A percentile compares a stretch with the other conserved stretches of the same genome.
phyloP scores from a whole-genome alignment of 2,113 vertebrate genomes.

The Syngnathus scovelli region DNA sequence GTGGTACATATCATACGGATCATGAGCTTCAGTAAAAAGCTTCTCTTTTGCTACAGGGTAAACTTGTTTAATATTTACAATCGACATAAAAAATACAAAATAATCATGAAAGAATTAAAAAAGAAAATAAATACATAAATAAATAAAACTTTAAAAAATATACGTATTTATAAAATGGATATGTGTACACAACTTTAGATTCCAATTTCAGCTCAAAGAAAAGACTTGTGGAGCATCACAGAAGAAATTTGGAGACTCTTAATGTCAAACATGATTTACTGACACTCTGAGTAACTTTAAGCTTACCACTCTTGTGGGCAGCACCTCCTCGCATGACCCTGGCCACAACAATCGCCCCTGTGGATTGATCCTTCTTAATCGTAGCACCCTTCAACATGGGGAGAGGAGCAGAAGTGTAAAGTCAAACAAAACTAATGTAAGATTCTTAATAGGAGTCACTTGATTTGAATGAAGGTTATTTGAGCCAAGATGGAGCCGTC shows the following conservation, averaged over 20 bases:
- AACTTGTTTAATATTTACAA: too few species aligned
- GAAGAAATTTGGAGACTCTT: not conserved
- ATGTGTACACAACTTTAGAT: not conserved
- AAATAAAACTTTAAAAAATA: too few species aligned
- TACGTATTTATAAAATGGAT: too few species aligned
- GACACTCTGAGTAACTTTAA: not conserved
- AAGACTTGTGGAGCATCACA: not conserved
- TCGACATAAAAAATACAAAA: too few species aligned
- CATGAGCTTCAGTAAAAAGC: not conserved
- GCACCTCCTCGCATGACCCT: conserved; percentile 88
- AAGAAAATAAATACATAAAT: too few species aligned
- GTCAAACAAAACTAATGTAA: conserved; percentile 21
- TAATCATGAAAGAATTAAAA: too few species aligned
- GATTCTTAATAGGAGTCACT: conserved; percentile 18
- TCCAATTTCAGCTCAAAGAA: not conserved
- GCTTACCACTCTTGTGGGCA: conserved; percentile 84
- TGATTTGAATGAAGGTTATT: conserved; percentile 24
- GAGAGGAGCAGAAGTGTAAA: conserved; percentile 6
- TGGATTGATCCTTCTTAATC: conserved; percentile 81
- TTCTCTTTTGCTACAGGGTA: not conserved
- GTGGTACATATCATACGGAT: not conserved
- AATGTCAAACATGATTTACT: not conserved
- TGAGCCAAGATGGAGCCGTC: conserved; percentile 32
- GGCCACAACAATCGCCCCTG: conserved; percentile 82
- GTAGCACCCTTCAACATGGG: conserved; percentile 78